Evolutionary conservation across 2,888 invertebrate genomes (phyloP).

Genomic region (Phaonia tiefii): DNA sequence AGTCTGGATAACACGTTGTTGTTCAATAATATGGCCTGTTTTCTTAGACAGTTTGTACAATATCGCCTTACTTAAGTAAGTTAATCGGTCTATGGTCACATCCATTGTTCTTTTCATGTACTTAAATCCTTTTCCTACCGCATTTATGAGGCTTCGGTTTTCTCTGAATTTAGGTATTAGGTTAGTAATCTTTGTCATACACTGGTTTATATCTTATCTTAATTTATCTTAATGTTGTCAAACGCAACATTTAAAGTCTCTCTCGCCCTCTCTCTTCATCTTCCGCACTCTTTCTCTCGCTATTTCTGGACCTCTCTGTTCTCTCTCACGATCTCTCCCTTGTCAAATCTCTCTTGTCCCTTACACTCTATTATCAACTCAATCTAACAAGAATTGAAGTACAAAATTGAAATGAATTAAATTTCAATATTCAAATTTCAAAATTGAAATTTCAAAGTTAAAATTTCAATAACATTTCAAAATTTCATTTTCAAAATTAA

Average conservation of each 20-base stretch:
- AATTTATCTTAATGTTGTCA: constrained; percentile 33
- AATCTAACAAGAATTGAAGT: too few species aligned
- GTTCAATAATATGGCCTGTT: not conserved
- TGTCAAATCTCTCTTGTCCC: too few species aligned
- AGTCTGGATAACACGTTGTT: not conserved
- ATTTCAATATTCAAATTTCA: too few species aligned
- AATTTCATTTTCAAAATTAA: too few species aligned
- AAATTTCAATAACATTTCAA: too few species aligned
- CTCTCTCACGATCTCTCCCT: too few species aligned
- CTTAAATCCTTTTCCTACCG: constrained; percentile 38
- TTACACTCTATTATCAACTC: too few species aligned
- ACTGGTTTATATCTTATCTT: constrained; percentile 1
- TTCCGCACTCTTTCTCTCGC: too few species aligned
- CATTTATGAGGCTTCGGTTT: constrained; percentile 6
- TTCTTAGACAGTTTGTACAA: not conserved
- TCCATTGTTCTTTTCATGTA: constrained; percentile 43
- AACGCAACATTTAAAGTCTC: constrained; percentile 15
- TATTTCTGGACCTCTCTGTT: too few species aligned
- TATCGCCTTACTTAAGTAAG: not conserved
- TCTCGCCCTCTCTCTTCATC: too few species aligned
- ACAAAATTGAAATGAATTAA: too few species aligned
- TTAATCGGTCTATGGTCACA: constrained; percentile 11
- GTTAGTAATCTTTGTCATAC: not conserved
- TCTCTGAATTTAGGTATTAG: not conserved
- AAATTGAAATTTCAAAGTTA: too few species aligned